Percentiles rank a stretch among this genome's conserved stretches.
Evolutionary conservation across 2,797 vertebrate genomes (phyloP).

Genomic region (Knipowitschia caucasica): DNA sequence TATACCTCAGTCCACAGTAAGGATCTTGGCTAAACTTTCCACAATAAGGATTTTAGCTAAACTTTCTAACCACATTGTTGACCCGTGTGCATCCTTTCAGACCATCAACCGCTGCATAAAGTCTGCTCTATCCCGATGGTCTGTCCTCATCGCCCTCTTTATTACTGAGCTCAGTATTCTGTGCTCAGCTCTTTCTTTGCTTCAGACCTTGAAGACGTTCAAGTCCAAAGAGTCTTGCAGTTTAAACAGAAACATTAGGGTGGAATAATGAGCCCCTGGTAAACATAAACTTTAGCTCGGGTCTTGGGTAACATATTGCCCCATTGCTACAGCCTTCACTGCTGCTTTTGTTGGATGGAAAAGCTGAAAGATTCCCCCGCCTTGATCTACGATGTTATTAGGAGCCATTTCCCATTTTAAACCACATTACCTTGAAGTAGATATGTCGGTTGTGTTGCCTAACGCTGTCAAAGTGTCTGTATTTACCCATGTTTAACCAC

Average conservation of each 20-base stretch:
- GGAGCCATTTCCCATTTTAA: constrained; percentile 30
- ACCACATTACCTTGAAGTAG: constrained; percentile 26
- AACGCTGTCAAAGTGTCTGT: constrained; percentile 27
- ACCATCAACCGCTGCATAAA: no score
- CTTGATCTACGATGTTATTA: constrained; percentile 29
- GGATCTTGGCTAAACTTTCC: no score
- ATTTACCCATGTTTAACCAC: constrained; percentile 36
- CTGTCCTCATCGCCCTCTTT: neutral
- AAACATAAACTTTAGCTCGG: constrained; percentile 5
- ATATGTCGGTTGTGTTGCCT: constrained; percentile 30
- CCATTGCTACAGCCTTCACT: neutral
- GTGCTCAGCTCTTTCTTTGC: constrained; percentile 5
- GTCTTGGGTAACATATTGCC: constrained; percentile 5
- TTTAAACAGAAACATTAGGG: constrained; percentile 5
- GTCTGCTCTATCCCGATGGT: no score
- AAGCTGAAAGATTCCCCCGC: neutral
- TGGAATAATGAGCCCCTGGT: neutral
- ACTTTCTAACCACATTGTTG: no score
- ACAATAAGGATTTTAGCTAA: no score
- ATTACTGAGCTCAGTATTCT: constrained; percentile 14
- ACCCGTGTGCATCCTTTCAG: no score
- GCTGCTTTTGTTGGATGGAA: constrained; percentile 1
- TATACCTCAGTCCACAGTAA: no score
- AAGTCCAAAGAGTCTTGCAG: neutral
- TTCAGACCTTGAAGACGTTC: constrained; percentile 1